Conservation (phyloP, 35 echinoderm and acorn worm genomes). For the Diadema setosum region DNA sequence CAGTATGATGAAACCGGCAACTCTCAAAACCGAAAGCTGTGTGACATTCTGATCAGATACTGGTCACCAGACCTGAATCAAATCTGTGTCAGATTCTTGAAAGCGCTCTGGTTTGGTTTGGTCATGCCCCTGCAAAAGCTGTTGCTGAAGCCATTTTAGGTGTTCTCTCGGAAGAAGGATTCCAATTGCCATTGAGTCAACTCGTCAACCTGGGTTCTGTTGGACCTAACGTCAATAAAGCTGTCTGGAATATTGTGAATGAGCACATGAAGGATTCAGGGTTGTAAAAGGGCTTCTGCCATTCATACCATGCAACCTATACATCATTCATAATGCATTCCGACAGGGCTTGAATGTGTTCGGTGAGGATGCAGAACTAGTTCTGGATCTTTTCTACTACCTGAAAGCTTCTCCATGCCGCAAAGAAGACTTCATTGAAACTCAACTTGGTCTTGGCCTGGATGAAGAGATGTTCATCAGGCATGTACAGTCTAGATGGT, state of each 20-base stretch:
- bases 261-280: slow-evolving; percentile 14
- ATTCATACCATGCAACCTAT: background rate
- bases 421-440: slow-evolving; percentile 29
- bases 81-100: background rate
- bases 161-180: background rate
- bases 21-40: slow-evolving; percentile 12
- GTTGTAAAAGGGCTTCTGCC: background rate
- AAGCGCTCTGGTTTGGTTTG: background rate
- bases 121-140: background rate
- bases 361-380: slow-evolving; percentile 11
- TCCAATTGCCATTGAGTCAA: background rate
- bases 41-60: slow-evolving; percentile 16
- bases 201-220: slow-evolving; percentile 11
- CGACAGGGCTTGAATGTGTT: background rate
- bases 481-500: slow-evolving; percentile 34
- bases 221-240: slow-evolving; percentile 28
- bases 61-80: background rate
- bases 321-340: slow-evolving; percentile 19
- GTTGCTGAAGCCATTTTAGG: slow-evolving; percentile 11
- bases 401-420: slow-evolving; percentile 34
- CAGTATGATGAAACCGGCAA: slow-evolving; percentile 33
- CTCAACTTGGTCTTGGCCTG: slow-evolving; percentile 15
- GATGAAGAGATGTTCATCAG: slow-evolving; percentile 37
- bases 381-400: slow-evolving; percentile 21
- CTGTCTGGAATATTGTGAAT: slow-evolving; percentile 8